These are phyloP conservation scores for Abramis brama DNA, from an alignment of 2,113 vertebrate genomes.

Conservation along the genomic window DNA sequence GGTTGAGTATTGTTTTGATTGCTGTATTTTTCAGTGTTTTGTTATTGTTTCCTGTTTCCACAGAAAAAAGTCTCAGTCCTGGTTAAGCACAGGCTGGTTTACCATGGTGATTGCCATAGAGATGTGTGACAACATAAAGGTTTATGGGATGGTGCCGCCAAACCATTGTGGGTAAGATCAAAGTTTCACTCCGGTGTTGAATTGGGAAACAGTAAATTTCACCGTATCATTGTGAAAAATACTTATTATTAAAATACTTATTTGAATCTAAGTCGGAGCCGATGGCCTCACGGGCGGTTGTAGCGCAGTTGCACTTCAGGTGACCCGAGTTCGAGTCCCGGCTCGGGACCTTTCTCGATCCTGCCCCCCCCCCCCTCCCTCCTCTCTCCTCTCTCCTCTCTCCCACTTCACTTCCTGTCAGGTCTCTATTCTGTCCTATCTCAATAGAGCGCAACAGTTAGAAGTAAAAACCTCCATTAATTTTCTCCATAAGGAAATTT, in stretches of 20 bases:
- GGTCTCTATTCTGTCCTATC: too few species aligned
- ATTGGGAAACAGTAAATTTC: background rate
- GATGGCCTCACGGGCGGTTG: too few species aligned
- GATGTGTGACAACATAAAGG: constrained; percentile 89
- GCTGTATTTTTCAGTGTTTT: background rate
- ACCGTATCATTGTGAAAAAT: background rate
- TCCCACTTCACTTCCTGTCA: too few species aligned
- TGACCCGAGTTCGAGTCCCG: too few species aligned
- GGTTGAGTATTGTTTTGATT: background rate
- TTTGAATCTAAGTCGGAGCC: too few species aligned
- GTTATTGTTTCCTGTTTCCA: background rate
- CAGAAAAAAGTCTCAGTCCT: constrained; percentile 92
- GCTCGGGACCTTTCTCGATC: too few species aligned
- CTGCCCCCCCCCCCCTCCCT: too few species aligned
- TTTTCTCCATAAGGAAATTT: too few species aligned
- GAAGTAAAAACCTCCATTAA: too few species aligned
- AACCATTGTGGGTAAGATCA: constrained; percentile 86
- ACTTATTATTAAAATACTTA: background rate
- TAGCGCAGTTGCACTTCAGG: too few species aligned
- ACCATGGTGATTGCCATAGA: constrained; percentile 97
- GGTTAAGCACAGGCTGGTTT: constrained; percentile 99
- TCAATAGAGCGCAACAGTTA: too few species aligned
- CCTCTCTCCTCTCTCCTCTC: too few species aligned
- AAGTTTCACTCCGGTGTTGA: background rate
- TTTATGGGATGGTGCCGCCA: constrained; percentile 96